Conservation (phyloP, 2,797 vertebrate species). For the Microcaecilia unicolor region DNA sequence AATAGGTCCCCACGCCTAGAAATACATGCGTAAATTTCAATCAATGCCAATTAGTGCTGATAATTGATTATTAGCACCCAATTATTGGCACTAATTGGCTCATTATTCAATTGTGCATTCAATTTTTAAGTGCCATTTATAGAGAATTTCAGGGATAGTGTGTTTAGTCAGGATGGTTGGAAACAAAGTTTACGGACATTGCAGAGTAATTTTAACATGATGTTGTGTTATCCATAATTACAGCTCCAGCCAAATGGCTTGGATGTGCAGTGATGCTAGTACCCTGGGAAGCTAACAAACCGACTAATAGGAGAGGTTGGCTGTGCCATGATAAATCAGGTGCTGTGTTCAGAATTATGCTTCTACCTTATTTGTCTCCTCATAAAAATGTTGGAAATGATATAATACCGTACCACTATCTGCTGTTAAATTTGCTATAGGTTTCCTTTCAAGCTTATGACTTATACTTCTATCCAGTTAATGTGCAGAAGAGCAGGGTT, state of each 20-base stretch:
- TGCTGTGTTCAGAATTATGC: neutral
- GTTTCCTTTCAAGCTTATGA: neutral
- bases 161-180: neutral
- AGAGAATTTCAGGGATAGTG: too few species aligned
- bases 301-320: neutral
- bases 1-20: too few species aligned
- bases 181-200: neutral
- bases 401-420: neutral
- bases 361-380: neutral
- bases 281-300: neutral
- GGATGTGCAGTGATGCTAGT: slow-evolving; percentile 1
- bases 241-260: neutral
- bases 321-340: slow-evolving; percentile 4
- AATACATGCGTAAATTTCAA: too few species aligned
- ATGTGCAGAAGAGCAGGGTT: neutral
- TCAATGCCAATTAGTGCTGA: too few species aligned
- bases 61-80: too few species aligned
- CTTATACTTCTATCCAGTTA: neutral
- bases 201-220: neutral
- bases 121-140: too few species aligned
- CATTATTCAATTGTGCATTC: too few species aligned
- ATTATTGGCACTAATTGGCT: too few species aligned
- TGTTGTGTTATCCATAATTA: neutral
- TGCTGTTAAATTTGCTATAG: neutral
- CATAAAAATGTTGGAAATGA: neutral